Base-by-base conservation (phyloP, 2,113 vertebrate genomes). In the Semicossyphus pulcher region DNA sequence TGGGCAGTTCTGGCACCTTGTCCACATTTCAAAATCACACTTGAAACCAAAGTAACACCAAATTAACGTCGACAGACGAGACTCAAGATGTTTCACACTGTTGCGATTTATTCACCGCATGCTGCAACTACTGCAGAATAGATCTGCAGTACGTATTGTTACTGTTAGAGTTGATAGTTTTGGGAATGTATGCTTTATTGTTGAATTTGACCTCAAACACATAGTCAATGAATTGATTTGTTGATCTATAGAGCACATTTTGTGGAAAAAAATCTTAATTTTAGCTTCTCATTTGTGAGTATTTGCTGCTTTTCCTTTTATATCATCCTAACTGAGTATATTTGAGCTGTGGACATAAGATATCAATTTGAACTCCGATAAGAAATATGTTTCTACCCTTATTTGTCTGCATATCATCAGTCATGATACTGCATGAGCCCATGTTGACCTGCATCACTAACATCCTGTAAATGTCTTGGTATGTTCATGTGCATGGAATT, bases 401-500 rank as follows among this genome's bases (percentile, higher is more conserved):
- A 10, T 28, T 56, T 31, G n/a, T 34, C 10, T 32, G 23, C 20
- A 10, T 7, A 29, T 34, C 15, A 14, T 49, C 45, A 29, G 20
- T 39, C 18, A 37, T 9, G 11, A 28, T 29, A 23, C 7, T 20
- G 20, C 10, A 58, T 18, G 53, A 60, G 41, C 15, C 29, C 26
- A 7, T 6, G 12, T 28, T 28, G 26, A 51, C 10, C 25, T 51
- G 7, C 39, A 6, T 54, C 16, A 9, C n/a, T n/a, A 49, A 48
- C 48, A 6, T 61, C 10, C n/a, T n/a, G n/a, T n/a, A n/a, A n/a
- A 32, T 48, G 36, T 56, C 53, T 47, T 41, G 25, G 28, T 21
- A 32, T 34, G 7, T 45, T 34, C 49, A 34, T 7, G 32, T 10
- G n/a, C 29, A 12, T 61, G 52, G 52, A 73, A 80, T 59, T 59